These are phyloP conservation scores for Drosophila koepferae DNA, from an alignment of 2,888 invertebrate genomes.

Conservation along the genomic window DNA sequence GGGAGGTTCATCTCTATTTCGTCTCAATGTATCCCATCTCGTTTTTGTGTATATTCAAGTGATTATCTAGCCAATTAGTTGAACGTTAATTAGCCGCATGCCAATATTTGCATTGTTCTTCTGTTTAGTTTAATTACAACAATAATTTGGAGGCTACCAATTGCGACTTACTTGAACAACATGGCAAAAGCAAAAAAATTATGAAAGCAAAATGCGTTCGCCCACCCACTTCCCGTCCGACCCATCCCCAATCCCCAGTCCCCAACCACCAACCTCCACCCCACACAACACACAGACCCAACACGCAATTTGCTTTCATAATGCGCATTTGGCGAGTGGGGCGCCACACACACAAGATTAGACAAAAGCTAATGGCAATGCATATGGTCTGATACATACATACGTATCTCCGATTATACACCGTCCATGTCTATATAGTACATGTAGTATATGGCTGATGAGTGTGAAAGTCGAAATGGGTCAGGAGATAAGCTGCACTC, in stretches of 20 bases:
- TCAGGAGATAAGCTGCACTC: constrained; percentile 62
- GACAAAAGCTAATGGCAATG: constrained; percentile 63
- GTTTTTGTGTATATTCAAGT: constrained; percentile 41
- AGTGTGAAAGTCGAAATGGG: constrained; percentile 57
- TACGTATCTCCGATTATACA: constrained; percentile 11
- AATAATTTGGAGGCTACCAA: constrained; percentile 53
- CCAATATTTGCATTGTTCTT: constrained; percentile 66
- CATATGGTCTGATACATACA: constrained; percentile 38
- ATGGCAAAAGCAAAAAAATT: constrained; percentile 24
- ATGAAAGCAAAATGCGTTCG: constrained; percentile 38
- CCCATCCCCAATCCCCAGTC: not conserved
- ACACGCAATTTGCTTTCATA: constrained; percentile 61
- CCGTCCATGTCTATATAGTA: not conserved
- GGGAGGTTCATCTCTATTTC: constrained; percentile 16
- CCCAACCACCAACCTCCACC: not conserved
- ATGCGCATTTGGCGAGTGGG: constrained; percentile 58
- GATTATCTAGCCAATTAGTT: constrained; percentile 73
- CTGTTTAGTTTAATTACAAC: constrained; percentile 53
- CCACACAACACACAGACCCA: constrained; percentile 2
- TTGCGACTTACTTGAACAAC: constrained; percentile 53
- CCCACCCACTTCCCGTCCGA: not conserved
- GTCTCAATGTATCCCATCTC: constrained; percentile 3
- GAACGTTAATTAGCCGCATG: constrained; percentile 65
- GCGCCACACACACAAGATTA: constrained; percentile 55
- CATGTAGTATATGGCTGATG: constrained; percentile 17